phyloP scores from a whole-genome alignment of 2,797 vertebrate species.

The Botia kubotai region DNA sequence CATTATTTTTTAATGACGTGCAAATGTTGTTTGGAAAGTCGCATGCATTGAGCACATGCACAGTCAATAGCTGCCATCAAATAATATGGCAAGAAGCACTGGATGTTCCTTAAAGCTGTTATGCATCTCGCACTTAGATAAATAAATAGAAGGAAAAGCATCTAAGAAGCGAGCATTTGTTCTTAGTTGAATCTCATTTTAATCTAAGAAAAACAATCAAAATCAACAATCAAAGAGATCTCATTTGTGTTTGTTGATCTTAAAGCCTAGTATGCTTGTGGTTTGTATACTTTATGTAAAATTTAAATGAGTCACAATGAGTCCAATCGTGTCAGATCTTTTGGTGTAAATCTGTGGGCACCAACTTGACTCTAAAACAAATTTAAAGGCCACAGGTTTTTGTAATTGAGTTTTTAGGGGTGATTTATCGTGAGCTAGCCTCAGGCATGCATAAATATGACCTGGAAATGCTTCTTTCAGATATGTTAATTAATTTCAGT shows the following conservation, averaged over 20 bases:
- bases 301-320: too few relatives aligned
- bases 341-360: too few relatives aligned
- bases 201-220: too few relatives aligned
- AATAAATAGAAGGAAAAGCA: conserved; percentile 47
- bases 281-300: too few relatives aligned
- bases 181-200: conserved; percentile 36
- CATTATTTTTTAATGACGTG: conserved; percentile 76
- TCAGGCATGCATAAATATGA: conserved; percentile 35
- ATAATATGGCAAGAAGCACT: conserved; percentile 72
- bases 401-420: conserved; percentile 38
- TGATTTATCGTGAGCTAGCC: conserved; percentile 31
- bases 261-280: too few relatives aligned
- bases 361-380: conserved; percentile 15
- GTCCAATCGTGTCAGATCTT: too few relatives aligned
- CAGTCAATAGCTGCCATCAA: conserved; percentile 80
- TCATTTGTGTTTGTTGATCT: too few relatives aligned
- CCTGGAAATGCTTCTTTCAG: conserved; percentile 44
- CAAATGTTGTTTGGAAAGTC: conserved; percentile 69
- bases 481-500: conserved; percentile 31
- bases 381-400: conserved; percentile 13
- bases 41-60: conserved; percentile 72
- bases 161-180: not conserved
- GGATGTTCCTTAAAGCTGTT: conserved; percentile 62
- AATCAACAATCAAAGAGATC: too few relatives aligned
- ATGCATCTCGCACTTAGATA: conserved; percentile 72